A percentile compares a stretch with the other conserved stretches of the same genome.
Conservation (phyloP, 2,888 invertebrate species). For the Pristionchus arcanus region DNA sequence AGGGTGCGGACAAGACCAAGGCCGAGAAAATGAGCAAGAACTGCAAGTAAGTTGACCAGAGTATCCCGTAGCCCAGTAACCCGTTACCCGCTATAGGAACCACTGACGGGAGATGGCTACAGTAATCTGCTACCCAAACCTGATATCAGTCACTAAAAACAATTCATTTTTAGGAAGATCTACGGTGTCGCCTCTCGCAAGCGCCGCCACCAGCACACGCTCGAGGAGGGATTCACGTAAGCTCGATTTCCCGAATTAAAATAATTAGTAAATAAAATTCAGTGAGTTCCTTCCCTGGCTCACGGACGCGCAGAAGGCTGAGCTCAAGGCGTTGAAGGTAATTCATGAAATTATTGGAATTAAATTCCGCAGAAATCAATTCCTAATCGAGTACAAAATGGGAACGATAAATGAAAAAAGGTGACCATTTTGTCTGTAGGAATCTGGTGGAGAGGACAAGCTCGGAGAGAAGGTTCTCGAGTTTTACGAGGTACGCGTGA, state of each 20-base stretch:
- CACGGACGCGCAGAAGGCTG: slow-evolving; percentile 64
- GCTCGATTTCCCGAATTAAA: background rate
- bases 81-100: no score
- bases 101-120: no score
- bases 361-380: no score
- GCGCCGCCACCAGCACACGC: slow-evolving; percentile 28
- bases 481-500: slow-evolving; percentile 58
- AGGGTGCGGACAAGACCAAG: background rate
- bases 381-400: no score
- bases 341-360: no score
- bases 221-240: slow-evolving; percentile 47
- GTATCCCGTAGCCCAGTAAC: no score
- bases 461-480: slow-evolving; percentile 59
- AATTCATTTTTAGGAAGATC: background rate
- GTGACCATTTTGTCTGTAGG: no score
- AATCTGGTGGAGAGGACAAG: slow-evolving; percentile 59
- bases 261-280: background rate
- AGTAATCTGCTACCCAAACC: background rate
- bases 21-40: slow-evolving; percentile 9
- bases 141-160: no score
- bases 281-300: slow-evolving; percentile 61
- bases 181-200: slow-evolving; percentile 17
- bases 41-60: slow-evolving; percentile 15
- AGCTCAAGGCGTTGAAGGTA: slow-evolving; percentile 62
- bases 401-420: no score